phyloP scores from a whole-genome alignment of 1,140 invertebrate genomes.

The Brachionus plicatilis region DNA sequence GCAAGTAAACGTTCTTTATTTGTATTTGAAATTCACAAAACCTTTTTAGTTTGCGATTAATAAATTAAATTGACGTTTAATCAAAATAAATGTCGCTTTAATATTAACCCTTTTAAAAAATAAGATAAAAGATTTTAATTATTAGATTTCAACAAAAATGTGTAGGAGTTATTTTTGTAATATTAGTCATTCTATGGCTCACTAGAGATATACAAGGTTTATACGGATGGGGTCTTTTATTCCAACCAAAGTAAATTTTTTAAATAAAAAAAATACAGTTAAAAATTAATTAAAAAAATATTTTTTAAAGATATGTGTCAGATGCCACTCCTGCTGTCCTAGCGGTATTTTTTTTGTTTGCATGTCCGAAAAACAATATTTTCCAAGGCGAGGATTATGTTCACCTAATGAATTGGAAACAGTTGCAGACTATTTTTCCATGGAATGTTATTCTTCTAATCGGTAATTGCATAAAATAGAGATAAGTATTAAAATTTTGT shows the following conservation, averaged over 20 bases:
- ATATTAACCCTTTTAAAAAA: background rate
- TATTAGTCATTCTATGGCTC: constrained; percentile 77
- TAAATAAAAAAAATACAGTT: too few relatives aligned
- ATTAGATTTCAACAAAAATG: constrained; percentile 65
- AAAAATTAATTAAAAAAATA: background rate
- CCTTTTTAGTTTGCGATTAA: too few relatives aligned
- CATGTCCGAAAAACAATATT: constrained; percentile 37
- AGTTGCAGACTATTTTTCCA: constrained; percentile 27
- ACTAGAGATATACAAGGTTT: constrained; percentile 78
- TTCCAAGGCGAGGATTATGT: constrained; percentile 17
- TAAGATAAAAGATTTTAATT: too few relatives aligned
- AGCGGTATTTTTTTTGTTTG: constrained; percentile 27
- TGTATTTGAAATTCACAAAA: too few relatives aligned
- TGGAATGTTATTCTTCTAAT: constrained; percentile 33
- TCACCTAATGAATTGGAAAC: constrained; percentile 34
- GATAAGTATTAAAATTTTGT: background rate
- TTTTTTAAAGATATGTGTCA: constrained; percentile 14
- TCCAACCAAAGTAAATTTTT: constrained; percentile 43
- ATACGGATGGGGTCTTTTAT: constrained; percentile 63
- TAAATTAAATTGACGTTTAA: too few relatives aligned
- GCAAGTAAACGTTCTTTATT: too few relatives aligned
- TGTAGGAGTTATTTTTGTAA: constrained; percentile 70
- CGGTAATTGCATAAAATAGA: background rate
- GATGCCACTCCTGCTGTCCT: constrained; percentile 17
- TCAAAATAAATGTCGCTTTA: too few relatives aligned